Percentiles rank a stretch among this genome's conserved stretches.
Evolutionary conservation across 2,888 invertebrate genomes (phyloP).

Genomic region (Scaptomyza parva): DNA sequence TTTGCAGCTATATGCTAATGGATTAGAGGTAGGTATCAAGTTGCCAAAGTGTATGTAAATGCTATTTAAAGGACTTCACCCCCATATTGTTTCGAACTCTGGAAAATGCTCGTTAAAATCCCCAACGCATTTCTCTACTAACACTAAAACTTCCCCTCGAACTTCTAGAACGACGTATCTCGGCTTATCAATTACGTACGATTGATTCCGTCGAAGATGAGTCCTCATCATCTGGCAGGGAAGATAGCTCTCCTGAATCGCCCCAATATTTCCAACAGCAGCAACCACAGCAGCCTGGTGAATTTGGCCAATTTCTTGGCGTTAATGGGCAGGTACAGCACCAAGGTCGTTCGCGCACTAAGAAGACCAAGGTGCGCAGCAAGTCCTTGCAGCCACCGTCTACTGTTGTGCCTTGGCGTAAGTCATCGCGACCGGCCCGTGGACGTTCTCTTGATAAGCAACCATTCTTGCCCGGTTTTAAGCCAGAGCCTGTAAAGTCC

Average conservation of each 20-base stretch:
- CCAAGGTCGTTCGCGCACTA: constrained; percentile 82
- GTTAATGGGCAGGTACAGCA: constrained; percentile 79
- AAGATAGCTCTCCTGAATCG: constrained; percentile 83
- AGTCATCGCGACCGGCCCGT: constrained; percentile 82
- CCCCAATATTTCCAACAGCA: constrained; percentile 66
- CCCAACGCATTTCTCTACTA: constrained; percentile 6
- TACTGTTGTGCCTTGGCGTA: constrained; percentile 83
- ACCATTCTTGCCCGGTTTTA: constrained; percentile 83
- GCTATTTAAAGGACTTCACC: not conserved
- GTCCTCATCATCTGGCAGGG: constrained; percentile 83
- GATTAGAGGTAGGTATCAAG: constrained; percentile 45
- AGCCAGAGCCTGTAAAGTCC: constrained; percentile 85
- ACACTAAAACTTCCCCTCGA: constrained; percentile 30
- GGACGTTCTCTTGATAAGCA: constrained; percentile 85
- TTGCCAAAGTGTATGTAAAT: constrained; percentile 16
- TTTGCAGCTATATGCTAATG: constrained; percentile 32
- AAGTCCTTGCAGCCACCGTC: constrained; percentile 84
- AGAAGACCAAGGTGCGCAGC: constrained; percentile 82
- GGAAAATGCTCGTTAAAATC: constrained; percentile 23
- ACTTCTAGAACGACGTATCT: constrained; percentile 83
- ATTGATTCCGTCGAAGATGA: constrained; percentile 84
- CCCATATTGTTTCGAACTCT: constrained; percentile 57
- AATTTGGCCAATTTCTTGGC: constrained; percentile 76
- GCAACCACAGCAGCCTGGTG: constrained; percentile 66
- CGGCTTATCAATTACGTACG: constrained; percentile 83